phyloP scores from a whole-genome alignment of 2,888 invertebrate genomes.

The Carpatolechia fugitivella region DNA sequence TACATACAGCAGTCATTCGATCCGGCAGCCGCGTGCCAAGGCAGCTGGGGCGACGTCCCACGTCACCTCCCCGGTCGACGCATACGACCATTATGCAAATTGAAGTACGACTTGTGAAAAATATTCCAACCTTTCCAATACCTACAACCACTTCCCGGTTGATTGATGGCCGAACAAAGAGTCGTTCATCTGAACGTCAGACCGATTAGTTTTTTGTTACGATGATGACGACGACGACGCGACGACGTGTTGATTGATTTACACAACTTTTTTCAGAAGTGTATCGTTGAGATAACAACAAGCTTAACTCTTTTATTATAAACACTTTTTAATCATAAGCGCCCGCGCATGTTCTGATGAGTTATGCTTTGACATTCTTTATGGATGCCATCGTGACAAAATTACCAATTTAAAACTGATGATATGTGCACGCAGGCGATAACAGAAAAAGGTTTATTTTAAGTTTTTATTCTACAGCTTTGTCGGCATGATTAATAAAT shows the following conservation, averaged over 20 bases:
- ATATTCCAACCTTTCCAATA: constrained; percentile 19
- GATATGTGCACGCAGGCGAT: too few relatives aligned
- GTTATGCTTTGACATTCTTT: too few relatives aligned
- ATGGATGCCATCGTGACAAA: too few relatives aligned
- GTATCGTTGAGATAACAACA: not conserved
- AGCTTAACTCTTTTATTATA: too few relatives aligned
- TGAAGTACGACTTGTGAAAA: constrained; percentile 28
- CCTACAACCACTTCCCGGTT: constrained; percentile 2
- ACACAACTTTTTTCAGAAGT: not conserved
- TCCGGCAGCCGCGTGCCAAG: constrained; percentile 45
- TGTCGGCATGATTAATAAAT: too few relatives aligned
- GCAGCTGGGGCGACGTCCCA: constrained; percentile 49
- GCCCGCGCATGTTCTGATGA: too few relatives aligned
- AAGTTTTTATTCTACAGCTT: too few relatives aligned
- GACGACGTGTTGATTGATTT: constrained; percentile 1
- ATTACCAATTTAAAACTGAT: too few relatives aligned
- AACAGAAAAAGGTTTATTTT: too few relatives aligned
- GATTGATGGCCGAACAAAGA: constrained; percentile 15
- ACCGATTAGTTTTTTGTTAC: not conserved
- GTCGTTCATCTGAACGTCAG: not conserved
- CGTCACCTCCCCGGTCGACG: constrained; percentile 22
- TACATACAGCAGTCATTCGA: constrained; percentile 60
- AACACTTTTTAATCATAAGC: too few relatives aligned
- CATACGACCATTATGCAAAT: constrained; percentile 31
- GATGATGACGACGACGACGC: not conserved